Conservation (phyloP, 1,140 invertebrate genomes). For the honey bee (Apis mellifera) region Amel_HAv3.1 CM009931.2:7603501-7604000, state of each 20-base stretch:
- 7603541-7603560: too few species aligned
- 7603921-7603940: constrained; percentile 44
- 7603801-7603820: constrained; percentile 65
- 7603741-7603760: constrained; percentile 26
- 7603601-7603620: background rate
- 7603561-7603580: background rate
- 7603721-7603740: constrained; percentile 42
- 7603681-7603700: background rate
- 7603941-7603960: background rate
- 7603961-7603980: background rate
- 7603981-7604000: background rate
- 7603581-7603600: background rate
- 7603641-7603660: background rate
- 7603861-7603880: constrained; percentile 45
- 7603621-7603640: too few species aligned
- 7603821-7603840: constrained; percentile 73
- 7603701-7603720: constrained; percentile 9
- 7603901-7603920: constrained; percentile 20
- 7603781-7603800: constrained; percentile 25
- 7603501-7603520: too few species aligned
- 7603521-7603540: too few species aligned
- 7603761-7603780: constrained; percentile 38
- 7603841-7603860: constrained; percentile 26
- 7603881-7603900: constrained; percentile 41
- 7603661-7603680: background rate